Conservation (phyloP, 2,888 invertebrate genomes). For the Plagodis dolabraria region DNA sequence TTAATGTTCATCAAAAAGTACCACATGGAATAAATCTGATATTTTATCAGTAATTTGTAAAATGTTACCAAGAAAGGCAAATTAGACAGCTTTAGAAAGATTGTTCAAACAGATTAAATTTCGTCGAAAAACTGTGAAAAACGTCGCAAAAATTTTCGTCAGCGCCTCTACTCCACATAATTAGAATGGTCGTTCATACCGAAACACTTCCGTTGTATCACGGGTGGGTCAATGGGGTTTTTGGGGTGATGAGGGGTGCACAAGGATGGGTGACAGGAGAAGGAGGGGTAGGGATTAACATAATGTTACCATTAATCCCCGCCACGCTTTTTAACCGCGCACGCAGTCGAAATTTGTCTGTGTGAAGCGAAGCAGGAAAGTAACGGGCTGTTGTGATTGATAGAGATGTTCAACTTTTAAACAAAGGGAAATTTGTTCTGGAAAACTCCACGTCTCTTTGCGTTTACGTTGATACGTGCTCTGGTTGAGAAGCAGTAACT, state of each 20-base stretch:
- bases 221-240: conserved; percentile 31
- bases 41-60: too few species aligned
- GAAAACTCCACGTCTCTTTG: conserved; percentile 1
- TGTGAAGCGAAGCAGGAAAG: conserved; percentile 20
- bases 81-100: too few species aligned
- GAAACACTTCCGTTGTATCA: conserved; percentile 37
- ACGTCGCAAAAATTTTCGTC: conserved; percentile 5
- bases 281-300: conserved; percentile 44
- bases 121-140: conserved; percentile 1
- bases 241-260: conserved; percentile 2
- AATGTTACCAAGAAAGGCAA: too few species aligned
- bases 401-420: conserved; percentile 25
- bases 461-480: conserved; percentile 7
- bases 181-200: conserved; percentile 28
- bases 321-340: conserved; percentile 44
- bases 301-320: conserved; percentile 57
- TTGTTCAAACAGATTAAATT: neutral
- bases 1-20: too few species aligned
- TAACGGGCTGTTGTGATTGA: conserved; percentile 20
- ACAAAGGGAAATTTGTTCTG: conserved; percentile 19
- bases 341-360: conserved; percentile 35
- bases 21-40: too few species aligned
- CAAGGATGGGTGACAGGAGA: neutral
- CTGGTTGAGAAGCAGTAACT: neutral
- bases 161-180: conserved; percentile 17